These are phyloP conservation scores for Antechinus flavipes DNA, from an alignment of 2,113 vertebrate genomes.

Conservation along the genomic window DNA sequence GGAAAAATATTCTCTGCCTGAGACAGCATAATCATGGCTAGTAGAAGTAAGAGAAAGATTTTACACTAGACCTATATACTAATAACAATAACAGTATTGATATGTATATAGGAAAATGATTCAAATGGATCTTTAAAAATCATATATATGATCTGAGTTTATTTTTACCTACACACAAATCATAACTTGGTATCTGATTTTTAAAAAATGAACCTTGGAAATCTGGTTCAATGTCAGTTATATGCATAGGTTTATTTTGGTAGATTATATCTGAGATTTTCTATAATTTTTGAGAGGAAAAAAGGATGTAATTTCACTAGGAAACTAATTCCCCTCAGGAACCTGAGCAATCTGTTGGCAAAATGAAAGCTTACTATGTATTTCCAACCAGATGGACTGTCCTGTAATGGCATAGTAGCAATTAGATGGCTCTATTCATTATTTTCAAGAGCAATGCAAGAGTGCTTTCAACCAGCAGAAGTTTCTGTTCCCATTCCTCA, in stretches of 20 bases:
- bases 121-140: constrained; percentile 1
- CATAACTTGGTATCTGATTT: constrained; percentile 52
- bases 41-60: neutral
- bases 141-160: constrained; percentile 18
- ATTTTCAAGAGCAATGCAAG: constrained; percentile 20
- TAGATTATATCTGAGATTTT: fast-evolving
- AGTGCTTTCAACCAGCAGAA: fast-evolving
- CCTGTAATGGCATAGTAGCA: fast-evolving
- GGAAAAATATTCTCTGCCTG: neutral
- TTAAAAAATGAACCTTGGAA: constrained; percentile 45
- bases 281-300: neutral
- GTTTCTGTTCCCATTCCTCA: neutral
- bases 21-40: neutral
- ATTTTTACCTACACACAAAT: constrained; percentile 63
- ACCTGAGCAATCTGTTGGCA: neutral
- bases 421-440: constrained; percentile 27
- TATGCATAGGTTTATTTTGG: neutral
- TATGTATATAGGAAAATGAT: constrained; percentile 43
- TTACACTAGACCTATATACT: neutral
- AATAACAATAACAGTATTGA: neutral
- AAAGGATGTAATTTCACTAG: neutral
- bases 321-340: neutral
- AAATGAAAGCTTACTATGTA: fast-evolving
- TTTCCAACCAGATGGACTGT: neutral
- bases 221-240: neutral